phyloP scores from a whole-genome alignment of 2,797 vertebrate genomes.

The Etheostoma perlongum region DNA sequence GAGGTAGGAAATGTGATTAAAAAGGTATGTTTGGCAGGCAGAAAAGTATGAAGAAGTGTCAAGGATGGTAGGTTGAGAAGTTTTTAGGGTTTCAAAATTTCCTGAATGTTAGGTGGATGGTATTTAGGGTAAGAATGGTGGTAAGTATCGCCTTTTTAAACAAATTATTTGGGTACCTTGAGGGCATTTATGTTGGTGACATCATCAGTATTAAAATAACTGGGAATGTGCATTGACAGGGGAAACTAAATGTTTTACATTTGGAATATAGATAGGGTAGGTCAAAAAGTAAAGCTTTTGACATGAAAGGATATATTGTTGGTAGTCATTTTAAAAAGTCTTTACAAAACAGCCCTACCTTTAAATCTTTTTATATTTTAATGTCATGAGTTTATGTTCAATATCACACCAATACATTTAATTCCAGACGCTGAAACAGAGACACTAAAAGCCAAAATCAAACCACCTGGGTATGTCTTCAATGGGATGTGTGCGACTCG shows the following conservation, averaged over 20 bases:
- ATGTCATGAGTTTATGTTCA: neutral
- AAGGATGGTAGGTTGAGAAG: neutral
- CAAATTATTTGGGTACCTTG: neutral
- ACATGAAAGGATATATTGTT: neutral
- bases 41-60: neutral
- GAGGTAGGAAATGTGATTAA: constrained; percentile 71
- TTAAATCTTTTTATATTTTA: neutral
- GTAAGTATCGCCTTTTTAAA: neutral
- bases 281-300: neutral
- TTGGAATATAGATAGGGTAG: neutral
- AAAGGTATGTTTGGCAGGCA: neutral
- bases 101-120: neutral
- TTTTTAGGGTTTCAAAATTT: neutral
- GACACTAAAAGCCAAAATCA: neutral
- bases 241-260: neutral
- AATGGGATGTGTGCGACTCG: constrained; percentile 46
- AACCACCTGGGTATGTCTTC: constrained; percentile 20
- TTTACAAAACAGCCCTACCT: neutral
- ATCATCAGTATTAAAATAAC: neutral
- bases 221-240: neutral
- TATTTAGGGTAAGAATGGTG: neutral
- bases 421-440: neutral
- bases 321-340: neutral
- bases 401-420: neutral
- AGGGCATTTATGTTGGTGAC: neutral